These are phyloP conservation scores for Embidobia sp. DNA, from an alignment of 2,888 invertebrate species.

Conservation along the genomic window DNA sequence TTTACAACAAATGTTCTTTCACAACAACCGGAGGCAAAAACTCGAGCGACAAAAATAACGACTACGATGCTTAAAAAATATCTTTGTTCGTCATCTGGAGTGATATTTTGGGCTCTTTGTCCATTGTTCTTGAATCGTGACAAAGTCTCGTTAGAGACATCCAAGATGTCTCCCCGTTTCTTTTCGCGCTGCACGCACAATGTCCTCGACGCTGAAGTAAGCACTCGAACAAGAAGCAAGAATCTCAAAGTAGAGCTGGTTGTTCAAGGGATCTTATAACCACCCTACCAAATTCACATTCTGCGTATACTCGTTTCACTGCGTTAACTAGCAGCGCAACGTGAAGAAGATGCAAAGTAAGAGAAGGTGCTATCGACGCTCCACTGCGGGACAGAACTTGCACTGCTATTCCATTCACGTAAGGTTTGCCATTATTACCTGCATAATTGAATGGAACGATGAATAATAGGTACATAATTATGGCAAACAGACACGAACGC, in stretches of 20 bases:
- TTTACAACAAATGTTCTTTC: too few species aligned
- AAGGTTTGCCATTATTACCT: conserved; percentile 4
- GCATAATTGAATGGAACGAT: conserved; percentile 10
- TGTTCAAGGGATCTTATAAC: conserved; percentile 30
- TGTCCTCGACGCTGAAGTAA: conserved; percentile 45
- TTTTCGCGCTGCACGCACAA: conserved; percentile 40
- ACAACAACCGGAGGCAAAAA: too few species aligned
- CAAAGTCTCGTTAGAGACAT: conserved; percentile 24
- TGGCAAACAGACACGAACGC: conserved; percentile 9
- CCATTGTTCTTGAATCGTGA: conserved; percentile 7
- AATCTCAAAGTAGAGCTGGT: conserved; percentile 40
- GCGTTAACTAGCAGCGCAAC: conserved; percentile 43
- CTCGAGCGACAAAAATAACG: not conserved
- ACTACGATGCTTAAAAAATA: too few species aligned
- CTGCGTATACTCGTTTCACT: conserved; percentile 17
- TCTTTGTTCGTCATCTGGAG: too few species aligned
- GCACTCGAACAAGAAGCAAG: conserved; percentile 53
- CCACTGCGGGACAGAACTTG: conserved; percentile 10
- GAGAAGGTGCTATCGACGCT: conserved; percentile 6
- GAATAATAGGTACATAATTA: conserved; percentile 11
- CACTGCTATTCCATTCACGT: conserved; percentile 33
- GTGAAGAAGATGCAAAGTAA: conserved; percentile 46
- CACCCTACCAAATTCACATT: conserved; percentile 31
- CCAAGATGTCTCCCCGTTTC: conserved; percentile 31
- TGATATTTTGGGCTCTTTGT: too few species aligned